Conservation (phyloP, 2,888 invertebrate species). For the Lapara coniferarum region DNA sequence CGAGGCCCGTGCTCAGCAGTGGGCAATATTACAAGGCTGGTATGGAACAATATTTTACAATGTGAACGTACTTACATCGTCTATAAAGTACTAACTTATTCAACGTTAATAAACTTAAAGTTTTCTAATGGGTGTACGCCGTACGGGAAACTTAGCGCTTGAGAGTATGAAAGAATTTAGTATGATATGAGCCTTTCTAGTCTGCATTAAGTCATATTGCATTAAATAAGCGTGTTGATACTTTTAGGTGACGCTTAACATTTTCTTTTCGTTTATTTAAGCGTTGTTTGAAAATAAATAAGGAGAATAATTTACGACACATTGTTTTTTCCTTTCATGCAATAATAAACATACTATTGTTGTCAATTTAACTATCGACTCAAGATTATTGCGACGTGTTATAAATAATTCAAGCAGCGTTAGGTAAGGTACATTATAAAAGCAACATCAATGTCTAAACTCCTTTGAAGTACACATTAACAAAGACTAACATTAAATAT, state of each 20-base stretch:
- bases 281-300: neutral
- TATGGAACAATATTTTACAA: constrained; percentile 7
- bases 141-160: neutral
- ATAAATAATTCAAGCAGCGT: neutral
- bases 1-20: too few species aligned
- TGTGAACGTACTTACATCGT: neutral
- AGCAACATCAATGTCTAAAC: neutral
- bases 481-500: neutral
- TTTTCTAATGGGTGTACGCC: neutral
- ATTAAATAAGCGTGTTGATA: neutral
- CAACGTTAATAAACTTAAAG: neutral
- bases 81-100: neutral
- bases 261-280: neutral
- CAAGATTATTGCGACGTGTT: neutral
- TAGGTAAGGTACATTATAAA: neutral
- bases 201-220: neutral
- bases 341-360: too few species aligned
- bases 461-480: neutral
- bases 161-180: neutral
- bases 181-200: neutral
- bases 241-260: neutral
- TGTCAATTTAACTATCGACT: too few species aligned
- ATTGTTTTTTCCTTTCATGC: too few species aligned
- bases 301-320: too few species aligned
- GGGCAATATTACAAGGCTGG: too few species aligned